A percentile compares a stretch with the other conserved stretches of the same genome.
Conservation (phyloP, 2,113 vertebrate genomes). For the Callithrix jacchus region DNA sequence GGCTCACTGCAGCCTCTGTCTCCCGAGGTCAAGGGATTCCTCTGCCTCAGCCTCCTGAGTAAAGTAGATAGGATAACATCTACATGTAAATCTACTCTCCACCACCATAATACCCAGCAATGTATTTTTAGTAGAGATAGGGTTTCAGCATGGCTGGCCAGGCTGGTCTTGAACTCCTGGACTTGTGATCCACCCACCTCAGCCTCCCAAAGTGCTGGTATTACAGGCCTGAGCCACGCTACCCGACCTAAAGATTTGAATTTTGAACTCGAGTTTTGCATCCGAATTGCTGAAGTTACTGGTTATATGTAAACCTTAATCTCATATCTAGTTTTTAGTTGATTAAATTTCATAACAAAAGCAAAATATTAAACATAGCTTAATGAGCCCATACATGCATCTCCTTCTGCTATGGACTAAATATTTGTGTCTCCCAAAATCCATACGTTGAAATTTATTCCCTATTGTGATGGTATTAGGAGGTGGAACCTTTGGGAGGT, state of each 20-base stretch:
- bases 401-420: background rate
- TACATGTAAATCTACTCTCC: no score
- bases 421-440: background rate
- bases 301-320: background rate
- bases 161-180: no score
- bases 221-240: no score
- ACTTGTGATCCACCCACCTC: no score
- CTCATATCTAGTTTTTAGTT: background rate
- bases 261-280: constrained; percentile 22
- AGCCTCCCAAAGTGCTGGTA: no score
- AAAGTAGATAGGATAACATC: no score
- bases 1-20: no score
- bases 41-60: no score
- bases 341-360: constrained; percentile 1
- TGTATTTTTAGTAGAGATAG: no score
- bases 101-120: no score
- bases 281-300: background rate
- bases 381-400: background rate
- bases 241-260: background rate
- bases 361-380: background rate
- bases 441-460: background rate
- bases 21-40: no score
- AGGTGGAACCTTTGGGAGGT: background rate
- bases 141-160: no score
- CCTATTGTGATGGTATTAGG: background rate